A percentile compares a stretch with the other conserved stretches of the same genome.
Conservation (phyloP, 2,888 invertebrate genomes). For the Eupsilia transversa region DNA sequence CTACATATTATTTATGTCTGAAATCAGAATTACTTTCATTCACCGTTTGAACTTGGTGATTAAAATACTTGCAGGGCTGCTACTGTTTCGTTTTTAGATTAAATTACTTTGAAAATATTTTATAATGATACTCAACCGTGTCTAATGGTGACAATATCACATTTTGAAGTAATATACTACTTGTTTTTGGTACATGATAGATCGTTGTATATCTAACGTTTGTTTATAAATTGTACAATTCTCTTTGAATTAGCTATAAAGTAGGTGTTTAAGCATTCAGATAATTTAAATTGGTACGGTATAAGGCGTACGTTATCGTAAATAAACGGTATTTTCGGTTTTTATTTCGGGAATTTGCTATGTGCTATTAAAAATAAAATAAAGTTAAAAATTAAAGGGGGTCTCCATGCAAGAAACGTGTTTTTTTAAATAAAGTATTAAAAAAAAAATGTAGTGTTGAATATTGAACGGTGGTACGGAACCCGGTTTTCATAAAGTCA, state of each 20-base stretch:
- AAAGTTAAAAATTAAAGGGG: no score
- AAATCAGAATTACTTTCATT: slow-evolving; percentile 18
- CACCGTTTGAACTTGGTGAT: slow-evolving; percentile 28
- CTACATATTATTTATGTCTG: slow-evolving; percentile 18
- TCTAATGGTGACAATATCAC: slow-evolving; percentile 12
- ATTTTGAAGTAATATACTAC: slow-evolving; percentile 7
- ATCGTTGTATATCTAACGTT: background rate
- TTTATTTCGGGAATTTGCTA: background rate
- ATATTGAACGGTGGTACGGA: no score
- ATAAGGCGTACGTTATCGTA: background rate
- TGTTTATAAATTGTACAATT: slow-evolving; percentile 8
- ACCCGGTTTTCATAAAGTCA: no score
- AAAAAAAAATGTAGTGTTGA: no score
- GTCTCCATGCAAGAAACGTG: no score
- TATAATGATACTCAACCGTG: slow-evolving; percentile 1
- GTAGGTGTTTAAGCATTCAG: slow-evolving; percentile 4
- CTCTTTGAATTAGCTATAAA: slow-evolving; percentile 24
- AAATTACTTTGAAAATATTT: slow-evolving; percentile 11
- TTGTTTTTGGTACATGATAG: background rate
- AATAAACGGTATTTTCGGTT: background rate
- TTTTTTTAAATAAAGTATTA: no score
- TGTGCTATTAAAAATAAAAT: no score
- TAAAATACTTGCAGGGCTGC: slow-evolving; percentile 14
- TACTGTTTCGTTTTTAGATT: background rate
- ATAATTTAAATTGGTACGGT: slow-evolving; percentile 1